Evolutionary conservation across 2,113 vertebrate genomes (phyloP).

Genomic region (Chionodraco myersi): DNA sequence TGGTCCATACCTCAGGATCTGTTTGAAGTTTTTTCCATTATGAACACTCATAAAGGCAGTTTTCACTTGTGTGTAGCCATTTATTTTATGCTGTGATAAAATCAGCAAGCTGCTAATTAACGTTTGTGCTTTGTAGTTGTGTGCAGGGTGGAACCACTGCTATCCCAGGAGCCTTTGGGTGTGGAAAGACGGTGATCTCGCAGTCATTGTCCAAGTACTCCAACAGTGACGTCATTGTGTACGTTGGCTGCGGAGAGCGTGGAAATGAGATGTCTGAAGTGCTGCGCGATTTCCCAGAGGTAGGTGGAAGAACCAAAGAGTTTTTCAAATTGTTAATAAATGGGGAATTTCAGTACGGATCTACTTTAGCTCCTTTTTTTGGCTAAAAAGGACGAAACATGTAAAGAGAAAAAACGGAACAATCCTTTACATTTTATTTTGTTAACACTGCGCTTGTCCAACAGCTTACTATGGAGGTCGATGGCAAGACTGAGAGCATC

Average conservation of each 20-base stretch:
- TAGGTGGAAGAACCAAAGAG: constrained; percentile 68
- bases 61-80: background rate
- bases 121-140: constrained; percentile 79
- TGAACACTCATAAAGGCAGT: background rate
- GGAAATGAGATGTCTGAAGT: constrained; percentile 99
- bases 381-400: background rate
- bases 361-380: background rate
- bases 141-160: constrained; percentile 98
- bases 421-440: background rate
- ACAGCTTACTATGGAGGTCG: constrained; percentile 96
- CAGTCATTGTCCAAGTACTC: constrained; percentile 98
- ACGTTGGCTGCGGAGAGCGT: constrained; percentile 97
- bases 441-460: constrained; percentile 7
- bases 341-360: background rate
- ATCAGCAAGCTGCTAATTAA: background rate
- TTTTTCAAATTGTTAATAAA: background rate
- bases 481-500: constrained; percentile 95
- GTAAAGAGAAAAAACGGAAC: background rate
- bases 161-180: constrained; percentile 98
- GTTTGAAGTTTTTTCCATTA: background rate
- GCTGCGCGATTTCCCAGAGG: constrained; percentile 97
- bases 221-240: constrained; percentile 97
- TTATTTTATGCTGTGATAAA: background rate
- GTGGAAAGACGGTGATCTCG: constrained; percentile 98
- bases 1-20: background rate